phyloP scores from a whole-genome alignment of 2,797 vertebrate species.

The Chaetophractus vellerosus region DNA sequence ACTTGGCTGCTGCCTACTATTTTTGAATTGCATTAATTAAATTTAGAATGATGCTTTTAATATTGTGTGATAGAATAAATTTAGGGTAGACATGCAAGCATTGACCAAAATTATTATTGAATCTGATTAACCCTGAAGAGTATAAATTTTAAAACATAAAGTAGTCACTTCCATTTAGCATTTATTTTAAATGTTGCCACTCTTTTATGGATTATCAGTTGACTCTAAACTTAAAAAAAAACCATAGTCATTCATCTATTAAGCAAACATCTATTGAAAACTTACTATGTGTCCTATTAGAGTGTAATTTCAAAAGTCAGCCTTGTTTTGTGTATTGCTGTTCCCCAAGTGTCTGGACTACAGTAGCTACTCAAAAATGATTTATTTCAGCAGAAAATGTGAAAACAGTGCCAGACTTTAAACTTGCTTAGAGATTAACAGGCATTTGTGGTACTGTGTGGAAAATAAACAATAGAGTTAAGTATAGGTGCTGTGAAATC shows the following conservation, averaged over 20 bases:
- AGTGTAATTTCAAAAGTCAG: background rate
- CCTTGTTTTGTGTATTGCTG: background rate
- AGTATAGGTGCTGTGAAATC: background rate
- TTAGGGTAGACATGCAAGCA: conserved; percentile 15
- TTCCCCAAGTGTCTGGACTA: background rate
- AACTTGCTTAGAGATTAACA: background rate
- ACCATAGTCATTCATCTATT: background rate
- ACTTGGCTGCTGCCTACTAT: conserved; percentile 48
- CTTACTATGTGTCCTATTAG: background rate
- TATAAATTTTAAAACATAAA: conserved; percentile 59
- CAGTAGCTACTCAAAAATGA: background rate
- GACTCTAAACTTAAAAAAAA: background rate
- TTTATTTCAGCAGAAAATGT: background rate
- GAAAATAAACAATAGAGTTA: background rate
- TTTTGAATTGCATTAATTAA: conserved; percentile 76
- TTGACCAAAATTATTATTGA: conserved; percentile 55
- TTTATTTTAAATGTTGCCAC: conserved; percentile 41
- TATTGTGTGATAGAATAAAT: conserved; percentile 43
- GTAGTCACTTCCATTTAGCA: background rate
- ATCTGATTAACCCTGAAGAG: conserved; percentile 56
- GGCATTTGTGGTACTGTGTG: background rate
- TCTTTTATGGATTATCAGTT: background rate
- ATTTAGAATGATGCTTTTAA: conserved; percentile 48
- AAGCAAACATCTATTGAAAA: conserved; percentile 30
- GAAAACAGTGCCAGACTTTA: background rate